phyloP scores from a whole-genome alignment of 2,113 vertebrate species.

The Sisor rabdophorus region DNA sequence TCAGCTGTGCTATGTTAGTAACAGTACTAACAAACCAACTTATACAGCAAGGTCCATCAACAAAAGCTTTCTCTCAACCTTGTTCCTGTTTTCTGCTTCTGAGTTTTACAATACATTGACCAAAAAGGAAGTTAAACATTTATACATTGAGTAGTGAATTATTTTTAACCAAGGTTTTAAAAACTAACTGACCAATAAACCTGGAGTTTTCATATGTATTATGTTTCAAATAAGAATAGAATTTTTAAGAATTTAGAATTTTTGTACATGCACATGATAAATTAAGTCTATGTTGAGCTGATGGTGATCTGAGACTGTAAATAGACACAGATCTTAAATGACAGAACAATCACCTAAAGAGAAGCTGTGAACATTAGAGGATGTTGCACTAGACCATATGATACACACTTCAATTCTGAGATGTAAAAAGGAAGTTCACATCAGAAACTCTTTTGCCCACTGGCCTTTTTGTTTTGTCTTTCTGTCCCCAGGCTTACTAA shows the following conservation, averaged over 20 bases:
- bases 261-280: neutral
- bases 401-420: neutral
- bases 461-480: constrained; percentile 8
- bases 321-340: neutral
- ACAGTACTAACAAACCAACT: neutral
- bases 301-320: neutral
- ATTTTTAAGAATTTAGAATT: neutral
- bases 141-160: neutral
- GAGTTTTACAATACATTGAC: constrained; percentile 45
- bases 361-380: constrained; percentile 27
- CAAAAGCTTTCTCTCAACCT: constrained; percentile 41
- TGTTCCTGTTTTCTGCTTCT: constrained; percentile 56
- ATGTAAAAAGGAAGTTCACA: constrained; percentile 20
- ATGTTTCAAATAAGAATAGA: neutral
- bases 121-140: constrained; percentile 40
- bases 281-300: neutral
- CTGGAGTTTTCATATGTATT: neutral
- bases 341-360: neutral
- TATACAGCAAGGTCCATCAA: constrained; percentile 40
- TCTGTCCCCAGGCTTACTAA: neutral
- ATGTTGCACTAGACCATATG: constrained; percentile 16
- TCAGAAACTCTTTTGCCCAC: constrained; percentile 15
- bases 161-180: neutral
- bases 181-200: neutral
- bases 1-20: neutral